Conservation (phyloP, 92 coral and sea anemone species). For the Epizoanthus scotinus region DNA sequence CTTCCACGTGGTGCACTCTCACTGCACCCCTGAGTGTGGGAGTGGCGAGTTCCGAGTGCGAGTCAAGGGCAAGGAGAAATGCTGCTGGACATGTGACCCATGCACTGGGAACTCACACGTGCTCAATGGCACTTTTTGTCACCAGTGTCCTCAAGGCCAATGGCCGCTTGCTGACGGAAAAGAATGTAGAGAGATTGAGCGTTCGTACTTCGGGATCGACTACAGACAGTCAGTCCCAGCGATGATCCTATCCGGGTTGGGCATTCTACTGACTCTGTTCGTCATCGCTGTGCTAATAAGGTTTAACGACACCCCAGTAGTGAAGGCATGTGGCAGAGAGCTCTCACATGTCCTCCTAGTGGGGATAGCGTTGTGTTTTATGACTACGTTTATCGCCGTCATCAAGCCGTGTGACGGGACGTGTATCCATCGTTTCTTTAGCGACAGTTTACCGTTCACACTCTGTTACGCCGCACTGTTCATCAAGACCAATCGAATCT, state of each 20-base stretch:
- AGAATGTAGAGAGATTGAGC: constrained; percentile 60
- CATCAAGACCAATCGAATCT: constrained; percentile 94
- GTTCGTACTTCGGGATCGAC: constrained; percentile 75
- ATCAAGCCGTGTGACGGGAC: constrained; percentile 68
- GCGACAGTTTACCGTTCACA: constrained; percentile 83
- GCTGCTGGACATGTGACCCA: constrained; percentile 85
- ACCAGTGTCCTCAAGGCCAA: constrained; percentile 78
- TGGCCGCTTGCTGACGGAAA: constrained; percentile 66
- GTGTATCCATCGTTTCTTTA: constrained; percentile 82
- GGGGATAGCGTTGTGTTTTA: constrained; percentile 78
- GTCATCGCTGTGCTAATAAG: constrained; percentile 71
- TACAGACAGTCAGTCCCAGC: constrained; percentile 73
- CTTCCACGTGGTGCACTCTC: constrained; percentile 56
- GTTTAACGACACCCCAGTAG: constrained; percentile 85
- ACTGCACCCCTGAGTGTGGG: constrained; percentile 72
- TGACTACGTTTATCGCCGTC: constrained; percentile 66
- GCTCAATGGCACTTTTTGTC: constrained; percentile 70
- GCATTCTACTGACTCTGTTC: constrained; percentile 69
- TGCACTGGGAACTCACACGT: constrained; percentile 80
- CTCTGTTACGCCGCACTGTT: constrained; percentile 93
- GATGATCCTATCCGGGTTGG: constrained; percentile 70
- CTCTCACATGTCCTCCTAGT: constrained; percentile 78
- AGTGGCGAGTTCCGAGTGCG: constrained; percentile 66
- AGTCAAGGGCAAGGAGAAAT: constrained; percentile 75
- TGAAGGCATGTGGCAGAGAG: constrained; percentile 95